Evolutionary conservation across 2,797 vertebrate species (phyloP).

Genomic region (Sphaeramia orbicularis): DNA sequence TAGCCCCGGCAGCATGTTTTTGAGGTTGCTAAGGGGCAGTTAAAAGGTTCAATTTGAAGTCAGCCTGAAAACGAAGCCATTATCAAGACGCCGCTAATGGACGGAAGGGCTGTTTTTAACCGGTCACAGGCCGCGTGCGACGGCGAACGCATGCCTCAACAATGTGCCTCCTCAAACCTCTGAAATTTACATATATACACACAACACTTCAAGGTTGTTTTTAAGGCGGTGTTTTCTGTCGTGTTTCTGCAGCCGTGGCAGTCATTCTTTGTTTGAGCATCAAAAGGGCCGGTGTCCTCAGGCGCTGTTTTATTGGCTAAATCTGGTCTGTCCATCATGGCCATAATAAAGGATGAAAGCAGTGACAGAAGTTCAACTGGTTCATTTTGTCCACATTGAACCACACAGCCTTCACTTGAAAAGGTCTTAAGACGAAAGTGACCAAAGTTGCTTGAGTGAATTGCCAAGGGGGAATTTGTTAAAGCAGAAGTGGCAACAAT

Average conservation of each 20-base stretch:
- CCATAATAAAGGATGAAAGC: constrained; percentile 40
- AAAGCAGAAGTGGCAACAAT: too few relatives aligned
- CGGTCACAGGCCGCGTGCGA: constrained; percentile 31
- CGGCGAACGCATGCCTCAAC: constrained; percentile 36
- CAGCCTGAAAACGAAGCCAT: constrained; percentile 42
- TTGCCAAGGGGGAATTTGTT: too few relatives aligned
- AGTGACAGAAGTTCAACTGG: not conserved
- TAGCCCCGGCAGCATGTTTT: constrained; percentile 28
- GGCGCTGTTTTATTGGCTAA: constrained; percentile 33
- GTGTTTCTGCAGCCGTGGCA: not conserved
- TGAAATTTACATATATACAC: not conserved
- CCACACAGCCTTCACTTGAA: not conserved
- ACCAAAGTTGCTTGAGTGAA: too few relatives aligned
- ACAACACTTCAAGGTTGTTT: too few relatives aligned
- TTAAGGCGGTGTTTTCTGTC: too few relatives aligned
- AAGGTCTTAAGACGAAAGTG: too few relatives aligned
- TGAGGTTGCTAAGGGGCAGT: constrained; percentile 37
- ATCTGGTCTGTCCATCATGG: constrained; percentile 26
- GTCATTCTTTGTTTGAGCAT: not conserved
- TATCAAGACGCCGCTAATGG: constrained; percentile 55
- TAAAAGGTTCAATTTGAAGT: constrained; percentile 57
- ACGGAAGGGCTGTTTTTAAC: constrained; percentile 49
- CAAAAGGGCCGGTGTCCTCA: constrained; percentile 4
- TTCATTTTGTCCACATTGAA: constrained; percentile 18
- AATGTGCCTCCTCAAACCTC: constrained; percentile 24